Conservation (phyloP, 1,140 invertebrate species). For the Gerris buenoi region DNA sequence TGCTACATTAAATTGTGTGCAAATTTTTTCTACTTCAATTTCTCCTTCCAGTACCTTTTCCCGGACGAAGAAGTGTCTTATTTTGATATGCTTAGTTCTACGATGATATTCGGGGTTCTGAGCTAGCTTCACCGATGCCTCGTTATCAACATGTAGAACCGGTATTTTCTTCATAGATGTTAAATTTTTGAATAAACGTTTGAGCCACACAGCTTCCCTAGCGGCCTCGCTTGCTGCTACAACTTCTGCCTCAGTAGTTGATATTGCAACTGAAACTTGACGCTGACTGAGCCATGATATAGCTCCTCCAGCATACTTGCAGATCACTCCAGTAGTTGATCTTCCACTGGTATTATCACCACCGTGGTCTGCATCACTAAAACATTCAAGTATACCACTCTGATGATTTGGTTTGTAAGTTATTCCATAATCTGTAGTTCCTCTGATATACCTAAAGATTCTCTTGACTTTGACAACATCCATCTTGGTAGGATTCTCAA, state of each 20-base stretch:
- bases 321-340: conserved; percentile 3
- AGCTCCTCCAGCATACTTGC: conserved; percentile 7
- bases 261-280: not conserved
- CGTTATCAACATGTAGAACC: not conserved
- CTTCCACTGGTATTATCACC: conserved; percentile 4
- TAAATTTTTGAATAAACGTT: no score
- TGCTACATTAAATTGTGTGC: not conserved
- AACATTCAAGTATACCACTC: not conserved
- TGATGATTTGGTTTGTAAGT: conserved; percentile 16
- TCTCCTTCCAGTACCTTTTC: no score
- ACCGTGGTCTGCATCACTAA: conserved; percentile 10
- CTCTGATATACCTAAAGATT: conserved; percentile 25
- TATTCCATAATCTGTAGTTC: conserved; percentile 23
- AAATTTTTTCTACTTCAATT: no score
- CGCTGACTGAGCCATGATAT: conserved; percentile 8
- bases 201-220: not conserved
- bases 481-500: conserved; percentile 17
- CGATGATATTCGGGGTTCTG: not conserved
- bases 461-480: conserved; percentile 27
- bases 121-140: not conserved
- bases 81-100: not conserved
- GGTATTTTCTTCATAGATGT: no score
- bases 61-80: not conserved
- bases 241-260: not conserved
- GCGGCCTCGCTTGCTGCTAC: not conserved